A percentile compares a stretch with the other conserved stretches of the same genome.
Evolutionary conservation across 2,113 vertebrate genomes (phyloP).

Genomic region (Forbesichthys papilliferus): DNA sequence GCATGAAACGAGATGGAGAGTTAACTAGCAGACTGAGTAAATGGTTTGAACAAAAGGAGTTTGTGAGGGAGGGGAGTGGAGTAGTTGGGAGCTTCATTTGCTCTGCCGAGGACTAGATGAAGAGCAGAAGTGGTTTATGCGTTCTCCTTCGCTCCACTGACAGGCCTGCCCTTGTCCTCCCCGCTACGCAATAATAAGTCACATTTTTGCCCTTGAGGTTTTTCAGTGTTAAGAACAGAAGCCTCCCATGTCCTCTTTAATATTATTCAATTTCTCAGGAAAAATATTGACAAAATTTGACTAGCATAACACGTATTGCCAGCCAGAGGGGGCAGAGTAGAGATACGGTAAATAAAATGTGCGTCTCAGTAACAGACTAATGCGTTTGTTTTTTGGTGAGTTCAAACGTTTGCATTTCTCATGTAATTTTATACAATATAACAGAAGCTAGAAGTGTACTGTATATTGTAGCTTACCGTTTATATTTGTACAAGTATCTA

Average conservation of each 20-base stretch:
- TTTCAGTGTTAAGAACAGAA: conserved; percentile 48
- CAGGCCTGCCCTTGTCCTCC: conserved; percentile 50
- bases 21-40: conserved; percentile 68
- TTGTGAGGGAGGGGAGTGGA: conserved; percentile 33
- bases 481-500: too few relatives aligned
- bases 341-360: too few relatives aligned
- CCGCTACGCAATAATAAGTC: conserved; percentile 67
- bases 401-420: too few relatives aligned
- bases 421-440: too few relatives aligned
- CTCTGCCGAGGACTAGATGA: conserved; percentile 60
- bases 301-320: background rate
- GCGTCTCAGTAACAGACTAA: too few relatives aligned
- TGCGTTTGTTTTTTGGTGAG: too few relatives aligned
- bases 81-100: conserved; percentile 58
- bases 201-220: conserved; percentile 71
- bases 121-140: conserved; percentile 58
- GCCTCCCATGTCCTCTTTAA: conserved; percentile 24
- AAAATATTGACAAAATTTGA: background rate
- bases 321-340: too few relatives aligned
- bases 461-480: too few relatives aligned
- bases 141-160: conserved; percentile 45
- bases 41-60: conserved; percentile 29
- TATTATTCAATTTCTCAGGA: conserved; percentile 20
- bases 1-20: conserved; percentile 45
- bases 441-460: too few relatives aligned